Evolutionary conservation across 1,140 invertebrate species (phyloP).

Genomic region (Scaptodrosophila lebanonensis): DNA sequence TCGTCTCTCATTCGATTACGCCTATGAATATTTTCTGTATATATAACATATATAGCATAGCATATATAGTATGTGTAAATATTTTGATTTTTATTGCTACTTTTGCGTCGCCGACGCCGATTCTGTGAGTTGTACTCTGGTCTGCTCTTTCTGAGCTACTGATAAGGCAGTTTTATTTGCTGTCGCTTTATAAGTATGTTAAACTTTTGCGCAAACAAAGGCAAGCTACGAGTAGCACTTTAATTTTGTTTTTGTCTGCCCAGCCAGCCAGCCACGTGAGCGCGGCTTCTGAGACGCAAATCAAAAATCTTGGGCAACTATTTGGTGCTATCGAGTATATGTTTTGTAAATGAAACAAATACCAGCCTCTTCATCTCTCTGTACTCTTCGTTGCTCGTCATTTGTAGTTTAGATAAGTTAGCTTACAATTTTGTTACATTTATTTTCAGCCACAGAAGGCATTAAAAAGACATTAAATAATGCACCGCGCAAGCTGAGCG

Average conservation of each 20-base stretch:
- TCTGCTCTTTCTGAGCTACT: conserved; percentile 10
- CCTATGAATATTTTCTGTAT: conserved; percentile 21
- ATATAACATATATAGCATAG: not conserved
- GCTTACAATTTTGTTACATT: too few relatives aligned
- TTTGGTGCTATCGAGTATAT: too few relatives aligned
- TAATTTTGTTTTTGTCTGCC: too few relatives aligned
- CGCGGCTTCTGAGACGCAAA: conserved; percentile 17
- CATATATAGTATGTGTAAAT: not conserved
- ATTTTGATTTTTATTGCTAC: too few relatives aligned
- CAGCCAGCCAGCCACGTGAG: too few relatives aligned
- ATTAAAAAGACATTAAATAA: conserved; percentile 4
- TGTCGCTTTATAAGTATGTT: conserved; percentile 8
- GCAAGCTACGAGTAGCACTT: too few relatives aligned
- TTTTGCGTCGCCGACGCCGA: not conserved
- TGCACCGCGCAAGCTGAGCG: not conserved
- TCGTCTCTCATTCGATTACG: conserved; percentile 8
- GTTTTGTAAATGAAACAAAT: too few relatives aligned
- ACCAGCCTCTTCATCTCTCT: conserved; percentile 1
- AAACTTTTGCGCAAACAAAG: conserved; percentile 10
- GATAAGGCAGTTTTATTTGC: conserved; percentile 21
- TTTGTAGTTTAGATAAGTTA: too few relatives aligned
- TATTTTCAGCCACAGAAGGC: not conserved
- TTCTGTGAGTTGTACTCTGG: not conserved
- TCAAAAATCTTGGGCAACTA: too few relatives aligned
- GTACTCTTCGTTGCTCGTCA: too few relatives aligned